phyloP scores from a whole-genome alignment of 2,888 invertebrate genomes.

The Troglohyphantes excavatus region DNA sequence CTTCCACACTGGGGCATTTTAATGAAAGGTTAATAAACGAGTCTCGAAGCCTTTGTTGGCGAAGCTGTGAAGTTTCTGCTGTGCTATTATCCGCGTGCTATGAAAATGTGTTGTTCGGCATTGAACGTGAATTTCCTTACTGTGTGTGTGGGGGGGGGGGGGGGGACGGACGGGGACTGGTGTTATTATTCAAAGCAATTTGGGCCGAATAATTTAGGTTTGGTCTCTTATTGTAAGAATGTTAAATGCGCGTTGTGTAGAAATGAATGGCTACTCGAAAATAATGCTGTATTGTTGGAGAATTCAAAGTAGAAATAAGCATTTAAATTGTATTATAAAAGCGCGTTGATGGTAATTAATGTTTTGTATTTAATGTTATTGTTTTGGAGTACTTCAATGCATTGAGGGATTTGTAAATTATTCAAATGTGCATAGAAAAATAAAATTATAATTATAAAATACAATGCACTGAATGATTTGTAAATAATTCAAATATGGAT shows the following conservation, averaged over 20 bases:
- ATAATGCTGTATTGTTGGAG: no score
- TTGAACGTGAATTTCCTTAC: background rate
- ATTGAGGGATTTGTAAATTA: no score
- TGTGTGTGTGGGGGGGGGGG: background rate
- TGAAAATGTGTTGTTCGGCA: conserved; percentile 25
- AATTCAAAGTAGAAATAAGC: no score
- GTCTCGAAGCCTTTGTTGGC: background rate
- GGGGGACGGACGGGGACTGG: no score
- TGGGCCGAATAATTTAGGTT: background rate
- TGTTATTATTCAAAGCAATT: conserved; percentile 26
- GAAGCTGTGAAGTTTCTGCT: conserved; percentile 23
- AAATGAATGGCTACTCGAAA: background rate
- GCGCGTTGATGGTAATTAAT: no score
- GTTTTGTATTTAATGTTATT: no score
- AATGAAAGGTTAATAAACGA: conserved; percentile 46
- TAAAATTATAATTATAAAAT: no score
- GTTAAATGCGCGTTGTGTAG: background rate
- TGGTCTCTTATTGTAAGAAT: background rate
- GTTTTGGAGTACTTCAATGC: no score
- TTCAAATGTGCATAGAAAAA: no score
- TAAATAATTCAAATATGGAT: no score
- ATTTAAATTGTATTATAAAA: no score
- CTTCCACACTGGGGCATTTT: conserved; percentile 1
- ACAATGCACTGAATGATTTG: no score
- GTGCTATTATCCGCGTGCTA: background rate